These are phyloP conservation scores for Addax nasomaculatus DNA, from an alignment of 2,113 vertebrate species.

Conservation along the genomic window DNA sequence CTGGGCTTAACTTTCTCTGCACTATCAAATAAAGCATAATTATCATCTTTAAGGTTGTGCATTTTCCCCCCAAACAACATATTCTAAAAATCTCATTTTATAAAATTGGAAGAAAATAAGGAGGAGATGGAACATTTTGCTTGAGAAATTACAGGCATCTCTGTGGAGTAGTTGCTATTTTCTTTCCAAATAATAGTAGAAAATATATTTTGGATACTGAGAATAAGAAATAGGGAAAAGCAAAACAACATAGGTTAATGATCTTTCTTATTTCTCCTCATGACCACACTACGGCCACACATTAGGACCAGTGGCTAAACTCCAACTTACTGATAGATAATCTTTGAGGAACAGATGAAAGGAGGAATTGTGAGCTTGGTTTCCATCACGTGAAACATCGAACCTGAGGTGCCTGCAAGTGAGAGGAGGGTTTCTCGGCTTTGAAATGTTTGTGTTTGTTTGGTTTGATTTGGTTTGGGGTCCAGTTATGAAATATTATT, in stretches of 20 bases:
- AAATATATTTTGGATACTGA: not conserved
- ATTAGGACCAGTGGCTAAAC: not conserved
- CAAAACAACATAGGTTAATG: not conserved
- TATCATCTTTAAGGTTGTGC: not conserved
- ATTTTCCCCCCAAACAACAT: not conserved
- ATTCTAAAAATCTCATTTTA: not conserved
- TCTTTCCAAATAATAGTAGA: not conserved
- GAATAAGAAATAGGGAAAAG: not conserved
- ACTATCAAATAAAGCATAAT: not conserved
- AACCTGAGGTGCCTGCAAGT: not conserved
- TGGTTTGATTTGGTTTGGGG: not conserved
- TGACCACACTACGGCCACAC: rapidly evolving
- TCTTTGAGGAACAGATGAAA: not conserved
- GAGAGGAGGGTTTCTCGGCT: not conserved
- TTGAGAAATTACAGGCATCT: not conserved
- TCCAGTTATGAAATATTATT: not conserved
- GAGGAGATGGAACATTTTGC: not conserved
- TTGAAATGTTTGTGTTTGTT: not conserved
- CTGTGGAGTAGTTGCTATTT: not conserved
- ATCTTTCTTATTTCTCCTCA: not conserved
- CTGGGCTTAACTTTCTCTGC: not conserved
- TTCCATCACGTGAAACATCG: not conserved
- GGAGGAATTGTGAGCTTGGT: not conserved
- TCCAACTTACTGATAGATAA: not conserved
- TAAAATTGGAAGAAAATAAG: not conserved